phyloP scores from a whole-genome alignment of 2,888 invertebrate species.

The Shargacucullia verbasci region DNA sequence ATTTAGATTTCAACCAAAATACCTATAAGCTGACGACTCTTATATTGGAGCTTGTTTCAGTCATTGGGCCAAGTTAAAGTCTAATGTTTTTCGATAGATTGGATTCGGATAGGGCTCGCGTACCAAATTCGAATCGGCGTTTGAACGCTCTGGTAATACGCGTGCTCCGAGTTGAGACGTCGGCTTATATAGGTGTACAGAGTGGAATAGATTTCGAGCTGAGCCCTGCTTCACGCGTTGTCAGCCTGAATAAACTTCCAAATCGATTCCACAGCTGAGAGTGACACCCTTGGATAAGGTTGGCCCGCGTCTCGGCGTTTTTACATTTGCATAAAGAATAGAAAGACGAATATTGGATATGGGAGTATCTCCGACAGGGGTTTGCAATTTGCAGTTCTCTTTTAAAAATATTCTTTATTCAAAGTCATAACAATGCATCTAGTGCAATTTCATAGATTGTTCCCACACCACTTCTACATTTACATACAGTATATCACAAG shows the following conservation, averaged over 20 bases:
- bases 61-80: constrained; percentile 53
- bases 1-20: constrained; percentile 56
- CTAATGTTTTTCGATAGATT: constrained; percentile 71
- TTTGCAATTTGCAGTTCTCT: constrained; percentile 50
- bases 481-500: constrained; percentile 1
- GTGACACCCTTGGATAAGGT: constrained; percentile 83
- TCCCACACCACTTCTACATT: constrained; percentile 10
- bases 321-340: constrained; percentile 86
- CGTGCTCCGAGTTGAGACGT: constrained; percentile 59
- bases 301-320: constrained; percentile 70
- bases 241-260: constrained; percentile 87
- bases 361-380: constrained; percentile 57
- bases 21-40: constrained; percentile 48
- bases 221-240: constrained; percentile 83
- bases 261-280: constrained; percentile 87
- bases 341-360: constrained; percentile 72
- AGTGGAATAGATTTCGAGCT: constrained; percentile 76
- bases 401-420: constrained; percentile 45
- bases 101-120: constrained; percentile 61
- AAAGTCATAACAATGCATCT: constrained; percentile 37
- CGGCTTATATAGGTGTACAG: constrained; percentile 65
- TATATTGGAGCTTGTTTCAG: constrained; percentile 49
- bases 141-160: constrained; percentile 58
- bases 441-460: constrained; percentile 39
- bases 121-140: constrained; percentile 66